Conservation (phyloP, 1,140 invertebrate genomes). For the Venturia canescens region DNA sequence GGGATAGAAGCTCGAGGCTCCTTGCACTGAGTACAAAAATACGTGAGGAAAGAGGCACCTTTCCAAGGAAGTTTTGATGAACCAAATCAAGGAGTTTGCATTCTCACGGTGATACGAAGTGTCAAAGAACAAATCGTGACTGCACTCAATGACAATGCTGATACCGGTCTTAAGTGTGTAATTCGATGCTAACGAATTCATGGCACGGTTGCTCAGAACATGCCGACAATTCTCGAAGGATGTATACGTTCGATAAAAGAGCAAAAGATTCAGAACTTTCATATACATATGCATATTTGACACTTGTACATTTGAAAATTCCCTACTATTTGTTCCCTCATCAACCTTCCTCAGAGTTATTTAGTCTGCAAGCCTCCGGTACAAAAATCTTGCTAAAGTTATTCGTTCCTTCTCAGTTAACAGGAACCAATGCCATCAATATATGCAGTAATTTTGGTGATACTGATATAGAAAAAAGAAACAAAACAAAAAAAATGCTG, state of each 20-base stretch:
- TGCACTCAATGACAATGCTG: background rate
- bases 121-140: background rate
- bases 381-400: background rate
- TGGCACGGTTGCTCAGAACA: conserved; percentile 27
- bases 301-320: background rate
- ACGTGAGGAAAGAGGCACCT: background rate
- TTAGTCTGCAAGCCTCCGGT: background rate
- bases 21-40: background rate
- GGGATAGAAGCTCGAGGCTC: background rate
- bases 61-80: background rate
- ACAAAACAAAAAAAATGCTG: no score
- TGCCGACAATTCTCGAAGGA: background rate
- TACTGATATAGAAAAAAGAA: background rate
- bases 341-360: background rate
- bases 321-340: background rate
- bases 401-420: background rate
- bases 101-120: background rate
- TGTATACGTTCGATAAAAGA: background rate
- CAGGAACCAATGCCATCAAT: background rate
- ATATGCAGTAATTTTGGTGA: background rate
- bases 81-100: background rate
- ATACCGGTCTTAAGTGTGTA: conserved; percentile 36
- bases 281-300: background rate
- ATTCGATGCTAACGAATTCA: conserved; percentile 52
- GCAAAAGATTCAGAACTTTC: background rate